Conservation (phyloP, 2,113 vertebrate genomes). For the Rhea pennata region DNA sequence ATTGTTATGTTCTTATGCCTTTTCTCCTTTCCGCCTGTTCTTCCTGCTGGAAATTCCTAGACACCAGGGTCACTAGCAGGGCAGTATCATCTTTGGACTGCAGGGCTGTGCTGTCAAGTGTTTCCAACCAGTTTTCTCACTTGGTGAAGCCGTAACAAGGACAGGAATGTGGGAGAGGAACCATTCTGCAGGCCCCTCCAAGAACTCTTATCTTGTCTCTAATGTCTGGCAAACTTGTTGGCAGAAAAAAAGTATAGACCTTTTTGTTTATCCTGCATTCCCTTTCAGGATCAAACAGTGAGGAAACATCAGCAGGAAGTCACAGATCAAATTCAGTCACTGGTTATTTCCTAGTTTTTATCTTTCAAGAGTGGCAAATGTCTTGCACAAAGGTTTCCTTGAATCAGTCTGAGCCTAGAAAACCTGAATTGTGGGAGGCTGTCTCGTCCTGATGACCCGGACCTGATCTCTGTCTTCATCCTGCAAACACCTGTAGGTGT, state of each 20-base stretch:
- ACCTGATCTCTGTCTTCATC: neutral
- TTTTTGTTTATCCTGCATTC: neutral
- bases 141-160: neutral
- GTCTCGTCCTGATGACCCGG: neutral
- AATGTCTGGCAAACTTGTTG: neutral
- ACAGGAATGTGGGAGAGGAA: slow-evolving; percentile 13
- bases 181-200: neutral
- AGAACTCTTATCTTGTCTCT: neutral
- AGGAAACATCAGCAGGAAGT: neutral
- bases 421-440: neutral
- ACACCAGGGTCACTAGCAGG: neutral
- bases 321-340: neutral
- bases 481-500: neutral
- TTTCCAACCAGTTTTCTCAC: neutral
- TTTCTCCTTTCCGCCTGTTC: neutral
- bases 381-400: neutral
- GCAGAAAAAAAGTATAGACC: neutral
- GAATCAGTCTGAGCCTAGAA: neutral
- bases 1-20: neutral
- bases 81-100: neutral
- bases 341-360: neutral
- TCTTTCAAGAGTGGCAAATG: neutral
- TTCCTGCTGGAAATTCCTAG: slow-evolving; percentile 7
- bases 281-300: neutral
- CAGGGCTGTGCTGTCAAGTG: neutral